Conservation (phyloP, 2,888 invertebrate species). For the Ectemnius cavifrons region DNA sequence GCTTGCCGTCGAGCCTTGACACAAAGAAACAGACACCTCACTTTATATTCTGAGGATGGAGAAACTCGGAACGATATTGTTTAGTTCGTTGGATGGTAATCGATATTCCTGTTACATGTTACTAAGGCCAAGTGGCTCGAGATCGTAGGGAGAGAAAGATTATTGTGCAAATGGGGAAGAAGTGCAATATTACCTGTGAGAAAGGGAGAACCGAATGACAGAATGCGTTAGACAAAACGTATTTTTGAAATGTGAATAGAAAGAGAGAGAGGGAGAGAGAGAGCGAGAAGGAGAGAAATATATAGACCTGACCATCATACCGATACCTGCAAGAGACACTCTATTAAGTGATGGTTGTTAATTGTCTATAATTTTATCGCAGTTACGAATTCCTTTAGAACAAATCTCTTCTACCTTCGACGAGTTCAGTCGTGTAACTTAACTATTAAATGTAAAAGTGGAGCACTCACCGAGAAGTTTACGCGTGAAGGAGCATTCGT, state of each 20-base stretch:
- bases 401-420: neutral
- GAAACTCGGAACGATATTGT: conserved; percentile 22
- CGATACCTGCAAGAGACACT: conserved; percentile 64
- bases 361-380: conserved; percentile 58
- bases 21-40: neutral
- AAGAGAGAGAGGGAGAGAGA: conserved; percentile 9
- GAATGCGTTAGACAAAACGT: conserved; percentile 38
- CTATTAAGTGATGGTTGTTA: conserved; percentile 55
- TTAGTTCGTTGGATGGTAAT: conserved; percentile 34
- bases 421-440: neutral
- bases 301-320: conserved; percentile 62
- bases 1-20: conserved; percentile 37
- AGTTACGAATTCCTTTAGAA: conserved; percentile 37
- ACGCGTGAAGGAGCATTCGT: conserved; percentile 8
- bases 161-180: neutral
- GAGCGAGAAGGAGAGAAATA: conserved; percentile 23
- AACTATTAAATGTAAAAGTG: conserved; percentile 3
- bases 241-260: conserved; percentile 46
- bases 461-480: conserved; percentile 18
- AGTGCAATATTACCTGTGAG: conserved; percentile 11
- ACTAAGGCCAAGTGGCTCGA: conserved; percentile 24
- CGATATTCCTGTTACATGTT: conserved; percentile 40
- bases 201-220: conserved; percentile 2
- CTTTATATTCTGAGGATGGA: conserved; percentile 4
- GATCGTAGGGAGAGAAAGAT: conserved; percentile 1